Base-by-base conservation (phyloP, 2,888 invertebrate species). In the Tromatobia lineatoria region DNA sequence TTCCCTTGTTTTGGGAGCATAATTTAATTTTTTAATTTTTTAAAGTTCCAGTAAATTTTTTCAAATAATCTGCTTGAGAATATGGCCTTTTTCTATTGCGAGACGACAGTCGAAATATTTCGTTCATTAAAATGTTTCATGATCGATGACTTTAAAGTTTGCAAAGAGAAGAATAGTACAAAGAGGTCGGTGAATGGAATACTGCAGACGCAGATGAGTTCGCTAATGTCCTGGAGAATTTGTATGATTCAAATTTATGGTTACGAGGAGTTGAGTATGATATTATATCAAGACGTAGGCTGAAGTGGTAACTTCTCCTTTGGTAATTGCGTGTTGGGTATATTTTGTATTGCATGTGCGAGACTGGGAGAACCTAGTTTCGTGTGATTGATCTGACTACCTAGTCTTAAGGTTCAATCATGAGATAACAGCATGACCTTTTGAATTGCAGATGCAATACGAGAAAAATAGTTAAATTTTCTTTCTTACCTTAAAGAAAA, bases 161-260 rank as follows among this genome's bases (percentile, higher is more conserved):
- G 34, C 0, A 34, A 34, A 34, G 7, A 34, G 34, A 34, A 34
- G 34, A 34, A 34, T 7, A 34, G 2, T 34, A 34, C 34, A 34
- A 7, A 34, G 34, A 34, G 34, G 7, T 15, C 13, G 47, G 45
- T 7, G 20, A 61, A 47, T 74, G 25, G 4, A 74, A 47, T 47
- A 42, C 13, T 47, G 59, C 61, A 61, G 61, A 61, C 47, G 73
- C 15, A 59, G 73, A 59, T 59, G 47, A 45, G 47, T 61, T 59
- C 47, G 42, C 73, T n/a, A 45, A 61, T 61, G 20, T 38, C 42
- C 66, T 7, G 66, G 10, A 20, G 45, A 45, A 45, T 45, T 45
- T 15, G 13, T 45, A 15, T 0, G 11, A 7, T 45, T 52, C 50
- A 18, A 50, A 50, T 50, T 20, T 52, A n/a, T 59, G 23, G 2